Base-by-base conservation (phyloP, 1,140 invertebrate genomes). In the Rhagoletis zephyria region DNA sequence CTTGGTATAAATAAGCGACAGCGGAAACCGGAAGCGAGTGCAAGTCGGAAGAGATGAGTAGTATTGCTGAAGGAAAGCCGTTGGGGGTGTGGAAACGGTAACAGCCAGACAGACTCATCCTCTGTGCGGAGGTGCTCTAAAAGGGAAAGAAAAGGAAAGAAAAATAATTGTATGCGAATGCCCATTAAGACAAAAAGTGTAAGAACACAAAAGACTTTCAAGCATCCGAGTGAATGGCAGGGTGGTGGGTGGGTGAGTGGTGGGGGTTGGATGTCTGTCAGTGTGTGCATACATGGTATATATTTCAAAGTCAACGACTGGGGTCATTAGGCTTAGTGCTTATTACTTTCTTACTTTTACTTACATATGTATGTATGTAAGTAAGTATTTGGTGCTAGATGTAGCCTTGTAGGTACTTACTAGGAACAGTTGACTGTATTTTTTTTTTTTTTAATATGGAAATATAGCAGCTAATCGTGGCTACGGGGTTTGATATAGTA, bases 61-160 rank as follows among this genome's bases (percentile, higher is more conserved):
- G 16, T 67, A 16, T 7, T 12, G n/a, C 30, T 63, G 12, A n/a
- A 4, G 61, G 61, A 63, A 63, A 16, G 12, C 12, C 12, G 9
- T 4, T 16, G 7, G 61, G 1, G 9, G 51, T 63, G 61, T 16
- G 14, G 42, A 16, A 4, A 45, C 67, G 16, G 67, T 16, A 48
- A 81, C 74, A 56, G 74, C 48, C 74, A 81, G 74, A 81, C 74
- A 81, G 48, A 19, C 48, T 81, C 74, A 56, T 81, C n/a, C 74
- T 10, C 5, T 30, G 1, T 48, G 42, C 3, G 48, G 16, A 48
- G 7, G 48, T 30, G 5, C n/a, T 0, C 6, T 56, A 59, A 5
- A 14, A 10, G 12, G 16, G 4, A 4, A 30, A 65, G 4, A 65
- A 30, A 70, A 30, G 48, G 6, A 74, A 74, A n/a, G n/a, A n/a